Evolutionary conservation across 2,888 invertebrate species (phyloP).

Genomic region (Drosophila ustulata): DNA sequence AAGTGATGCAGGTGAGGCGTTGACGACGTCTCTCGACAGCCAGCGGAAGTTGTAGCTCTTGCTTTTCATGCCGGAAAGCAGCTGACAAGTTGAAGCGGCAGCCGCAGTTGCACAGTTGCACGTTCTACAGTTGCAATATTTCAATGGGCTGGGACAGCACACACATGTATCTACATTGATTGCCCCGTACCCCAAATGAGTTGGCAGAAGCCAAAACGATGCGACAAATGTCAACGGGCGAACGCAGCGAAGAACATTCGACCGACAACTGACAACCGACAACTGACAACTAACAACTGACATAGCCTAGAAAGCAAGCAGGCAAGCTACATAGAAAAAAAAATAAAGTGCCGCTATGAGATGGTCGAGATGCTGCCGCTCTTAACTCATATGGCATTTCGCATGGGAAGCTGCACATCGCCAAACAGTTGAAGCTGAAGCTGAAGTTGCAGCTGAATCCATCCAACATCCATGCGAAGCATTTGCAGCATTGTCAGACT

Average conservation of each 20-base stretch:
- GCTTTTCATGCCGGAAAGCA: constrained; percentile 65
- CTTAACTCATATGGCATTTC: constrained; percentile 67
- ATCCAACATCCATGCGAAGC: constrained; percentile 48
- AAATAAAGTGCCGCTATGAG: constrained; percentile 69
- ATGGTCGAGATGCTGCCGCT: constrained; percentile 45
- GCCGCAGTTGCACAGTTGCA: constrained; percentile 32
- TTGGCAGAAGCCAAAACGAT: constrained; percentile 52
- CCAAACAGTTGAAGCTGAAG: not conserved
- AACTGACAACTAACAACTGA: constrained; percentile 34
- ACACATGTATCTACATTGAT: constrained; percentile 56
- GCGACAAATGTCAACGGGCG: constrained; percentile 73
- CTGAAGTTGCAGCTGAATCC: constrained; percentile 21
- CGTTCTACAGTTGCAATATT: constrained; percentile 52
- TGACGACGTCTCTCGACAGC: constrained; percentile 48
- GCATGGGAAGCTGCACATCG: constrained; percentile 15
- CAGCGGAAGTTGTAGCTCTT: constrained; percentile 73
- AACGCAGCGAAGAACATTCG: constrained; percentile 36
- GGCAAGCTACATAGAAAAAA: not conserved
- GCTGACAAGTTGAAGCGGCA: constrained; percentile 64
- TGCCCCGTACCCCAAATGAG: constrained; percentile 39
- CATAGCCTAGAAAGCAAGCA: constrained; percentile 60
- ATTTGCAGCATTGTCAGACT: constrained; percentile 66
- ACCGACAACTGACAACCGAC: constrained; percentile 29
- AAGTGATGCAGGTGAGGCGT: constrained; percentile 72
- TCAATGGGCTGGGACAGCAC: constrained; percentile 45